Evolutionary conservation across 1,140 invertebrate species (phyloP), one percentile per base, ranked within the genome.

Genomic region (Calephelis nemesis): DNA sequence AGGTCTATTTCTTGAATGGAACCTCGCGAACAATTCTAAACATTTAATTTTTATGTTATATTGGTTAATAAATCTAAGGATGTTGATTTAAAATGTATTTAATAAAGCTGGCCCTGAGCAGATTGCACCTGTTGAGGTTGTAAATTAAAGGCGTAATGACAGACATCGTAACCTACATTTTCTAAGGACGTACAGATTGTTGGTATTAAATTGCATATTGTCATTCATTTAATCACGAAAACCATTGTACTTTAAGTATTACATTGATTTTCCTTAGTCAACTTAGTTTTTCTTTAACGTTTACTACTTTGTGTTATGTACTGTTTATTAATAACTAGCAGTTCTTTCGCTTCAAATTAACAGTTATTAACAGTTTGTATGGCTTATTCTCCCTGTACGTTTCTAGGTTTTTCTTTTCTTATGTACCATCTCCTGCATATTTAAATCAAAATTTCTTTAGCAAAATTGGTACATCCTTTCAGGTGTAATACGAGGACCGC

Each of bases 131-230:
- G 40, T 58, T 71, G 62, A 72, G 68, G 70, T 67, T 66, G 72
- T 75, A 74, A 74, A 76, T 76, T 60, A 71, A 76, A 76, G 71
- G 48, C 68, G 70, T 73, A 71, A 71, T 69, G 69, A 69, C 70
- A 69, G 62, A 67, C 67, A 69, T 67, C 70, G 69, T 73, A 76
- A 76, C 74, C 74, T 71, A 74, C 63, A 75, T 75, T 73, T 67
- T 70, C 54, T 63, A 49, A 70, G 68, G 70, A 42, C 12, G 58
- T 65, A 50, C 42, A 62, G 40, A 62, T 73, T 64, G 68, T 68
- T 68, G 65, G 68, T 70, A 69, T 69, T 62, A 64, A 66, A 72
- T 68, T 72, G 67, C 62, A 70, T 65, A 73, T 73, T 50, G 49
- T 50, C 49, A 50, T 50, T 50, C 49, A 0, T 11, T 13, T 50